Percentiles rank a stretch among this genome's conserved stretches.
Evolutionary conservation across 2,888 invertebrate species (phyloP).

Genomic region (Lycia hirtaria): DNA sequence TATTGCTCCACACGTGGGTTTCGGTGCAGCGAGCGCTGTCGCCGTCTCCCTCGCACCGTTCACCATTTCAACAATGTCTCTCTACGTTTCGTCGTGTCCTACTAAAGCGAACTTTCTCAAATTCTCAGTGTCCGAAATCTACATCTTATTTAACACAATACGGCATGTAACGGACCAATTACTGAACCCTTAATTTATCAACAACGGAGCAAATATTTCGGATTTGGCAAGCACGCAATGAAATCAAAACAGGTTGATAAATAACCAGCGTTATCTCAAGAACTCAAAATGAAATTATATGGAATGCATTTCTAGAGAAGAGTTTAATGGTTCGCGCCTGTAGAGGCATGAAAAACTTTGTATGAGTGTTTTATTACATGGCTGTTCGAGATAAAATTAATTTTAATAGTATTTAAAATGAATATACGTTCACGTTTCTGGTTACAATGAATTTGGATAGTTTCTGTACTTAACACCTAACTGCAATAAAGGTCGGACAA

Average conservation of each 20-base stretch:
- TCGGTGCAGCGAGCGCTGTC: conserved; percentile 41
- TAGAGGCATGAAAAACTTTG: conserved; percentile 36
- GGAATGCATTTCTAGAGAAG: conserved; percentile 41
- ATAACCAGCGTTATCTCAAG: not conserved
- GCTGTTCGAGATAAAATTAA: conserved; percentile 18
- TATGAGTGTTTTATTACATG: conserved; percentile 16
- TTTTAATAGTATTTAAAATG: conserved; percentile 13
- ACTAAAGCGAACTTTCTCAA: conserved; percentile 50
- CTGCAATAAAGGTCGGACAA: not conserved
- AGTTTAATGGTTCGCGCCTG: conserved; percentile 38
- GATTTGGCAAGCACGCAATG: conserved; percentile 27
- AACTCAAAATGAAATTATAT: conserved; percentile 32
- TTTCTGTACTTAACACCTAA: not conserved
- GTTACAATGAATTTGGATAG: conserved; percentile 10
- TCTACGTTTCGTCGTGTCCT: conserved; percentile 44
- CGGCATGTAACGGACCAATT: conserved; percentile 44
- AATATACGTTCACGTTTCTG: conserved; percentile 9
- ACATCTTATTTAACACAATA: conserved; percentile 41
- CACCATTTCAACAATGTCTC: conserved; percentile 50
- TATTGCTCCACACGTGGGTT: conserved; percentile 61
- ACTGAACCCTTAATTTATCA: conserved; percentile 33
- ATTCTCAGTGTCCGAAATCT: conserved; percentile 33
- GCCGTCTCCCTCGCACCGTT: conserved; percentile 54
- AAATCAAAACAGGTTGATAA: conserved; percentile 13
- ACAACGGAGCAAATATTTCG: conserved; percentile 18